phyloP scores from a whole-genome alignment of 1,140 invertebrate genomes.

The Acromyrmex echinatior region DNA sequence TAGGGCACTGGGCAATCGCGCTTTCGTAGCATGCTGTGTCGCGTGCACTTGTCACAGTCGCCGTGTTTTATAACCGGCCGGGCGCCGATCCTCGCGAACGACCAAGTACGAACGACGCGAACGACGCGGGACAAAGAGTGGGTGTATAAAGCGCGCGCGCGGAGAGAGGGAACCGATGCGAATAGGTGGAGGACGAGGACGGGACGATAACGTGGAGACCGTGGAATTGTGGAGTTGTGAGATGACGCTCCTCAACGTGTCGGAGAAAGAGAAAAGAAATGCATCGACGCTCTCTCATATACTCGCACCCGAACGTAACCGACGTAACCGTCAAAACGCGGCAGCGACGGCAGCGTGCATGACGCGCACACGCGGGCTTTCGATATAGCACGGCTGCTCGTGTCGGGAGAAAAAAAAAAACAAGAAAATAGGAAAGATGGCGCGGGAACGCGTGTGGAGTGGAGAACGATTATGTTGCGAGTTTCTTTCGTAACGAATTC shows the following conservation, averaged over 20 bases:
- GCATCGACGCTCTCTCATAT: background rate
- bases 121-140: conserved; percentile 36
- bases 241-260: background rate
- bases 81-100: conserved; percentile 37
- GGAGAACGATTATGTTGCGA: background rate
- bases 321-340: background rate
- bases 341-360: background rate
- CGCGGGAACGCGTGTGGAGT: background rate
- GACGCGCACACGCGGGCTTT: background rate
- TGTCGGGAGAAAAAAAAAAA: background rate
- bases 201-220: background rate
- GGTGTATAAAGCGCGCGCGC: conserved; percentile 44
- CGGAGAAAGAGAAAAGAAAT: background rate
- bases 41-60: conserved; percentile 52
- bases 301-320: too few relatives aligned
- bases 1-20: too few relatives aligned
- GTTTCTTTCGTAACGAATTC: too few relatives aligned
- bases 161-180: conserved; percentile 39
- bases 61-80: conserved; percentile 70
- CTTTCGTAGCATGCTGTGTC: conserved; percentile 13
- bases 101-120: conserved; percentile 2
- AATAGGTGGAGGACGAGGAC: conserved; percentile 8
- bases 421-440: conserved; percentile 35
- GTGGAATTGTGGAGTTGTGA: too few relatives aligned
- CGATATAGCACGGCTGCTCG: background rate